Base-by-base conservation (phyloP, 2,797 vertebrate species). In the Apogon hyalosoma region DNA sequence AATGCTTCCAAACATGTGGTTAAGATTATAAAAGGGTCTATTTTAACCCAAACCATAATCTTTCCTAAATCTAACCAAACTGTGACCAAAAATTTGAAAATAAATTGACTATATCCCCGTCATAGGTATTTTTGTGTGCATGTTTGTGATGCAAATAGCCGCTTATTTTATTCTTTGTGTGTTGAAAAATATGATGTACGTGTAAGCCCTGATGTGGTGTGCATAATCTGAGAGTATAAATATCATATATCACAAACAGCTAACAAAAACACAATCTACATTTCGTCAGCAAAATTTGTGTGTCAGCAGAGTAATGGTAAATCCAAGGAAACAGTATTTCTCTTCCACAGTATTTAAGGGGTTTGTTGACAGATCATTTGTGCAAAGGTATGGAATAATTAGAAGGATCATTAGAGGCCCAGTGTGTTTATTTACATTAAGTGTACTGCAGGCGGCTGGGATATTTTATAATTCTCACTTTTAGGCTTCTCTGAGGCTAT, bases 121-220 rank as follows among this genome's bases (percentile, higher is more conserved):
- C 24, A 28, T 28, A 28, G 24, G 24, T 28, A 28, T 28, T 28
- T 28, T 28, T 28, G 24, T 28, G 24, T 28, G 24, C 24, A 28
- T 28, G 24, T 28, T 28, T 28, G 24, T 28, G 24, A 28, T 6
- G 24, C 24, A 28, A 28, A 28, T 3, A 28, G 24, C 5, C 6
- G 5, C 24, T 28, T n/a, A 2, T 0, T 67, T 43, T 54, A 14
- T 47, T 53, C 55, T 38, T 1, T 69, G 14, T 13, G 33, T 31
- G 19, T 24, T 54, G 12, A n/a, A 53, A 24, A 47, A 42, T 41
- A 15, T 10, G 16, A 50, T 78, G 45, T 10, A 54, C 13, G 11
- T 67, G 5, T 33, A 16, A 24, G 21, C 40, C 50, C 14, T 49
- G 12, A 71, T 59, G 42, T 50, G 39, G 41, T 28, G 5, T 16